These are phyloP conservation scores for Meles meles DNA, from an alignment of 2,113 vertebrate species.

Conservation along the genomic window DNA sequence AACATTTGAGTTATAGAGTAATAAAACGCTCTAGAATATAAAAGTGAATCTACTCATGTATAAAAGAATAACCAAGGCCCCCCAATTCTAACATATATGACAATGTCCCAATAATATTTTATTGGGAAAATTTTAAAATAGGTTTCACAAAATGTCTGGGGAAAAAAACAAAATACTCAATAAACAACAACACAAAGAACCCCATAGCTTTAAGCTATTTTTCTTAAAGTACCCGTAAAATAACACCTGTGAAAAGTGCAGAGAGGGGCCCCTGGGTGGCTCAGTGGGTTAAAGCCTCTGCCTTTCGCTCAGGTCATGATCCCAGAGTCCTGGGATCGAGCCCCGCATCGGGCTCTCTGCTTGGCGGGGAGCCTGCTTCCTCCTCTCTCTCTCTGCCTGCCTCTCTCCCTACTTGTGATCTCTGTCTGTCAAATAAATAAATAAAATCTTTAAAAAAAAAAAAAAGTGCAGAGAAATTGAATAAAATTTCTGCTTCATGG, in stretches of 20 bases:
- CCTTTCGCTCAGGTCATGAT: too few species aligned
- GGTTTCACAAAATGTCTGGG: neutral
- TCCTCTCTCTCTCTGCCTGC: too few species aligned
- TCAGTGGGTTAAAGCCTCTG: too few species aligned
- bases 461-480: neutral
- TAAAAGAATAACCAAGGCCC: neutral
- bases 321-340: too few species aligned
- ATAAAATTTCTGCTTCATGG: neutral
- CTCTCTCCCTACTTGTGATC: too few species aligned
- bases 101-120: neutral
- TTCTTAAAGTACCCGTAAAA: neutral
- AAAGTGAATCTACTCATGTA: neutral
- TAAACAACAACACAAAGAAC: neutral
- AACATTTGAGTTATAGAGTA: neutral
- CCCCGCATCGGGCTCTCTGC: too few species aligned
- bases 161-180: neutral
- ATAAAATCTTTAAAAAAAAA: too few species aligned
- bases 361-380: too few species aligned
- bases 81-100: neutral
- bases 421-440: too few species aligned
- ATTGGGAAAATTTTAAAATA: neutral
- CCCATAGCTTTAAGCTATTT: neutral
- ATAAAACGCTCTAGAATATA: neutral
- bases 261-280: neutral
- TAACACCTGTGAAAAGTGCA: neutral